Evolutionary conservation across 2,113 vertebrate species (phyloP).

Genomic region (Perognathus longimembris): DNA sequence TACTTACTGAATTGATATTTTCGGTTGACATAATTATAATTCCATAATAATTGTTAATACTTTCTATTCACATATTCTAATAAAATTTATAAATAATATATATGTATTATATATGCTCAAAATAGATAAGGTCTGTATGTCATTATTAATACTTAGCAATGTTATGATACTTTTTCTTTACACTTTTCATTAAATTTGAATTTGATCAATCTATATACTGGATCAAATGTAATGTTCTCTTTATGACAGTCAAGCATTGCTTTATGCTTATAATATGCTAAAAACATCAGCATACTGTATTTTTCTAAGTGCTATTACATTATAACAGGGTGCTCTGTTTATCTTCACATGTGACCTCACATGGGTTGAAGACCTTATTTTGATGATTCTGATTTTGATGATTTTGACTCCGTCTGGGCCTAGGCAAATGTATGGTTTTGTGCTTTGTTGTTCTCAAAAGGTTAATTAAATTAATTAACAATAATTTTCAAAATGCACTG

Average conservation of each 20-base stretch:
- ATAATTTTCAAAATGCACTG: background rate
- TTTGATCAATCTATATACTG: background rate
- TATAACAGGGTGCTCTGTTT: background rate
- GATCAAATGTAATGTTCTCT: background rate
- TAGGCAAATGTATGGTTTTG: background rate
- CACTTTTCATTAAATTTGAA: background rate
- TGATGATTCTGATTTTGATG: background rate
- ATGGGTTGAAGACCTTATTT: background rate
- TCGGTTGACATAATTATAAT: too few species aligned
- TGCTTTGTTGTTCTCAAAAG: background rate
- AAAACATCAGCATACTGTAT: background rate
- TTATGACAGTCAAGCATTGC: background rate
- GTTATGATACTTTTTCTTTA: background rate
- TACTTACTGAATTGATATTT: background rate
- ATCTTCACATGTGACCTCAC: background rate
- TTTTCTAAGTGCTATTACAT: background rate
- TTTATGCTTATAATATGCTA: background rate
- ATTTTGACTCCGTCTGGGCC: background rate
- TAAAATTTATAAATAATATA: background rate
- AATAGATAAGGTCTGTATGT: background rate
- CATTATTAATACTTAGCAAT: background rate
- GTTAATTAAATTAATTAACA: background rate
- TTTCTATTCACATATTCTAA: background rate
- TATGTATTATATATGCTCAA: background rate
- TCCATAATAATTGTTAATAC: background rate